phyloP scores from a whole-genome alignment of 2,888 invertebrate species.

The Dendrolimus houi region DNA sequence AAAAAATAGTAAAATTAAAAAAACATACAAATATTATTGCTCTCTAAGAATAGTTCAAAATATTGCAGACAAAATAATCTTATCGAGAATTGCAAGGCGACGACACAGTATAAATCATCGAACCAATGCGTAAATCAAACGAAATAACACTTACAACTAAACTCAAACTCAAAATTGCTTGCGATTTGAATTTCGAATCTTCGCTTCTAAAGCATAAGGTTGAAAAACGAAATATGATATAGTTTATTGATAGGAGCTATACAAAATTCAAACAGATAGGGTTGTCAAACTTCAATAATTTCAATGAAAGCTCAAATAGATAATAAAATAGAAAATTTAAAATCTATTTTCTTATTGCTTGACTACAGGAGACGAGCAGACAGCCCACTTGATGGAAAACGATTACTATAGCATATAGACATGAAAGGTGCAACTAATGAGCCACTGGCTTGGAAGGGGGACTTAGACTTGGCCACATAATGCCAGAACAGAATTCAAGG shows the following conservation, averaged over 20 bases:
- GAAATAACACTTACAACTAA: constrained; percentile 24
- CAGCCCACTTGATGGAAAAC: too few relatives aligned
- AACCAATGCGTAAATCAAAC: constrained; percentile 70
- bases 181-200: background rate
- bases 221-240: background rate
- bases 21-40: too few relatives aligned
- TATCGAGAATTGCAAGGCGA: constrained; percentile 49
- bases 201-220: background rate
- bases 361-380: too few relatives aligned
- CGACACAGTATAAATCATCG: constrained; percentile 69
- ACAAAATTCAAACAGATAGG: background rate
- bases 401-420: too few relatives aligned
- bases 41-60: constrained; percentile 1
- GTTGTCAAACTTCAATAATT: background rate
- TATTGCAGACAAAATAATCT: constrained; percentile 19
- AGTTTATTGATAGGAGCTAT: background rate
- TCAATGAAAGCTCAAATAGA: too few relatives aligned
- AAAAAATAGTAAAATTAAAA: too few relatives aligned
- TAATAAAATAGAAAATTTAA: too few relatives aligned
- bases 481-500: too few relatives aligned
- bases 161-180: background rate
- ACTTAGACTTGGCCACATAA: too few relatives aligned
- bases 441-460: too few relatives aligned
- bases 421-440: too few relatives aligned
- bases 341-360: too few relatives aligned